A percentile compares a stretch with the other conserved stretches of the same genome.
phyloP scores from a whole-genome alignment of 2,113 vertebrate species.

The Corythoichthys intestinalis region DNA sequence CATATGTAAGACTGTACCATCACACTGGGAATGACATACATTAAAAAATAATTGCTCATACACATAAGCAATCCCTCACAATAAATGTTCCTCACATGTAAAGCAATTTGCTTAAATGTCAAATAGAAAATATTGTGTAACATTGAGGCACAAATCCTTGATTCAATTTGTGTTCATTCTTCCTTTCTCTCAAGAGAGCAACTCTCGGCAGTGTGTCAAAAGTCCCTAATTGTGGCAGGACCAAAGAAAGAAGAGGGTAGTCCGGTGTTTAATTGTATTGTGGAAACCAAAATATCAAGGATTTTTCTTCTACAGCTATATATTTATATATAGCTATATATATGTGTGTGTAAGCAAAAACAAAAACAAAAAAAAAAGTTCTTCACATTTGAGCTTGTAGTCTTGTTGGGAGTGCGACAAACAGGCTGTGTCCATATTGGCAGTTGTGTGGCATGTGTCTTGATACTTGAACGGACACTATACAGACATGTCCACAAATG shows the following conservation, averaged over 20 bases:
- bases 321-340: conserved; percentile 56
- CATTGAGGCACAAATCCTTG: conserved; percentile 81
- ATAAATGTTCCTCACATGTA: conserved; percentile 75
- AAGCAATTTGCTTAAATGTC: conserved; percentile 78
- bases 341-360: conserved; percentile 61
- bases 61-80: conserved; percentile 77
- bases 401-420: conserved; percentile 73
- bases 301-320: conserved; percentile 34
- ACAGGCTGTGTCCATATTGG: conserved; percentile 80
- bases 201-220: conserved; percentile 72
- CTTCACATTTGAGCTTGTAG: conserved; percentile 82
- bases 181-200: conserved; percentile 61
- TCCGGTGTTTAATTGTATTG: conserved; percentile 62
- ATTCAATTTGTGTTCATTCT: conserved; percentile 71
- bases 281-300: conserved; percentile 55
- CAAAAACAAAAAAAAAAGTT: conserved; percentile 62
- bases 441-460: conserved; percentile 75
- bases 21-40: conserved; percentile 79
- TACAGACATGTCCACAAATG: conserved; percentile 66
- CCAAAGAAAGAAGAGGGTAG: conserved; percentile 39
- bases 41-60: conserved; percentile 74
- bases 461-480: conserved; percentile 70
- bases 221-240: conserved; percentile 68
- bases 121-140: conserved; percentile 76
- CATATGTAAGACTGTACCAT: conserved; percentile 81